Base-by-base conservation (phyloP, 2,113 vertebrate genomes). In the Pluvianellus socialis region DNA sequence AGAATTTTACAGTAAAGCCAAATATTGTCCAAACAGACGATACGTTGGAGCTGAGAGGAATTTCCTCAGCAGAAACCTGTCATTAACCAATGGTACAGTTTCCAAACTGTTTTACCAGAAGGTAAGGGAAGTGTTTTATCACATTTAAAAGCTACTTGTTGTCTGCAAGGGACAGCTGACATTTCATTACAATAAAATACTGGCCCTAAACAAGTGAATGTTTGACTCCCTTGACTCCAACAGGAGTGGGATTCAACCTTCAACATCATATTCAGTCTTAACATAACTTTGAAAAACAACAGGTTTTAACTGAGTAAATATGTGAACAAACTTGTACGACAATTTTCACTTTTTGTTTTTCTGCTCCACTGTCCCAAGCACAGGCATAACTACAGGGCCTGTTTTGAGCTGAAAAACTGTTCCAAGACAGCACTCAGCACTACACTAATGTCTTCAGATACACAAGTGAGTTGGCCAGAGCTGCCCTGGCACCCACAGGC, bases 211-310 rank as follows among this genome's bases (percentile, higher is more conserved):
- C 27, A n/a, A 67, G 28, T 38, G 30, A 67, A 49, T 32, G 2
- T 66, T 76, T 94, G 42, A 14, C 44, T 44, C 32, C 38, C 12
- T 81, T 74, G 61, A 56, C 47, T 92, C 28, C 44, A 87, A 42
- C 16, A 58, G 61, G 27, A 92, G 13, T 14, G n/a, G 68, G 38
- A 50, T 45, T 77, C 70, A 62, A 9, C 42, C 30, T 86, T 65
- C 3, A 3, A 8, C 14, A 20, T 70, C 18, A 14, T 50, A 15
- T 19, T 66, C 0, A 0, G 8, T 63, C 38, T 58, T 81, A 70
- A 61, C 0, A 0, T 33, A 67, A 53, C 42, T 70, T 86, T 32
- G 26, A 47, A 85, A 91, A 94, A 22, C 24, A 47, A 0, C 15
- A 30, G 5, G 4, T 52, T 73, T 61, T 38, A 44, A 14, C 20